Base-by-base conservation (phyloP, 1,140 invertebrate species). In the Papilio glaucus region DNA sequence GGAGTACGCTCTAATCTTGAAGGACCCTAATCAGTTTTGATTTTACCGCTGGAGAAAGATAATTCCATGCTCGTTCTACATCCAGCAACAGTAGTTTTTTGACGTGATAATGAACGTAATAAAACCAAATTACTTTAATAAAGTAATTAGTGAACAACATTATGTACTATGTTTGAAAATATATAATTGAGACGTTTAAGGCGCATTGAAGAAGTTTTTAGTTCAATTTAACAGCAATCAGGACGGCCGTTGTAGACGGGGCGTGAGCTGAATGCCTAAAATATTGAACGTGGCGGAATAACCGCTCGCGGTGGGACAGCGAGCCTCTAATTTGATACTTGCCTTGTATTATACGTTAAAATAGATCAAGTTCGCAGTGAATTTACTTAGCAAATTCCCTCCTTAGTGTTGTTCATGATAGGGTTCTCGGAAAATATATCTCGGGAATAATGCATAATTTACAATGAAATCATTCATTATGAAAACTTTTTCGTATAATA, bases 181-280 rank as follows among this genome's bases (percentile, higher is more conserved):
- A 77, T 84, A 87, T 91, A 89, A 91, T 90, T 89, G 86, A 89
- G 88, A 86, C 88, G 82, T 91, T 92, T 92, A 89, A 81, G 84
- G 76, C 76, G 83, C 85, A 87, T 87, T 89, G 85, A 85, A 90
- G 84, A 91, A 92, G 88, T 92, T 92, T 91, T 91, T 92, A 92
- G 89, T 91, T 89, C 85, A 92, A 92, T 91, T 92, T 92, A 89
- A 89, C 84, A 80, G 89, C 89, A 92, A 92, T 92, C 90, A 92
- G 85, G 82, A 84, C 85, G 88, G 81, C 89, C 84, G 89, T 89
- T 88, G 87, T 86, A 87, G 85, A 85, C 71, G 86, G 82, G 77
- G 87, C 90, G 90, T 91, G 90, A 89, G 82, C 72, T 60, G 90
- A 89, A 90, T 92, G 71, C 72, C 77, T 90, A 86, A 92, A 90